Conservation (phyloP, 2,113 vertebrate species). For the Myxocyprinus asiaticus region DNA sequence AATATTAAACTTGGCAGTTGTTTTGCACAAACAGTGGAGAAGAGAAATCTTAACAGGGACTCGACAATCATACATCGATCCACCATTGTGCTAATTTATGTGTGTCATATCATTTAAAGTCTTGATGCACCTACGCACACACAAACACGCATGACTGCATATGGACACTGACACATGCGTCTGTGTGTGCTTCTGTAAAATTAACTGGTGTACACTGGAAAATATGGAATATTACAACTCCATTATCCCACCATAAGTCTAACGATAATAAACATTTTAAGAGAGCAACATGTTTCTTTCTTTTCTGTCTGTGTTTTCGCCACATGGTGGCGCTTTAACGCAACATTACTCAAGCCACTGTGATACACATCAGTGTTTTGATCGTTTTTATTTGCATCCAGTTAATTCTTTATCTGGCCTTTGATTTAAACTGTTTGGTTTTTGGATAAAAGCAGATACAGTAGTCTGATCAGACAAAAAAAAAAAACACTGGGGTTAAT, state of each 20-base stretch:
- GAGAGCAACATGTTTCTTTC: slow-evolving; percentile 52
- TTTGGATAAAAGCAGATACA: no score
- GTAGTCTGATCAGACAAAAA: no score
- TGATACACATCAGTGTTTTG: no score
- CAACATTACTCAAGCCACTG: neutral
- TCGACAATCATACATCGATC: neutral
- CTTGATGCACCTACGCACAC: slow-evolving; percentile 23
- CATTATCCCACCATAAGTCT: slow-evolving; percentile 71
- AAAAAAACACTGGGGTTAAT: no score
- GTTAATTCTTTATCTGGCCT: no score
- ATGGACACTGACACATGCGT: slow-evolving; percentile 61
- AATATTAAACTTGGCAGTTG: neutral
- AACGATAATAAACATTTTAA: slow-evolving; percentile 80
- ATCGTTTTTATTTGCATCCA: no score
- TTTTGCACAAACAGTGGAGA: neutral
- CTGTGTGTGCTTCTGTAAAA: slow-evolving; percentile 69
- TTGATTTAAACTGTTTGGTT: no score
- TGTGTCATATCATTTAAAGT: slow-evolving; percentile 23
- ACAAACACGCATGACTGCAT: slow-evolving; percentile 66
- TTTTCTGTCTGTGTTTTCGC: neutral
- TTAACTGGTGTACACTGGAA: slow-evolving; percentile 81
- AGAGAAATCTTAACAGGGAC: neutral
- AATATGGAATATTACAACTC: slow-evolving; percentile 52
- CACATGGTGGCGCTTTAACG: slow-evolving; percentile 14
- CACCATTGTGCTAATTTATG: neutral